Conservation (phyloP, 2,888 invertebrate genomes). For the Athalia circularis region DNA sequence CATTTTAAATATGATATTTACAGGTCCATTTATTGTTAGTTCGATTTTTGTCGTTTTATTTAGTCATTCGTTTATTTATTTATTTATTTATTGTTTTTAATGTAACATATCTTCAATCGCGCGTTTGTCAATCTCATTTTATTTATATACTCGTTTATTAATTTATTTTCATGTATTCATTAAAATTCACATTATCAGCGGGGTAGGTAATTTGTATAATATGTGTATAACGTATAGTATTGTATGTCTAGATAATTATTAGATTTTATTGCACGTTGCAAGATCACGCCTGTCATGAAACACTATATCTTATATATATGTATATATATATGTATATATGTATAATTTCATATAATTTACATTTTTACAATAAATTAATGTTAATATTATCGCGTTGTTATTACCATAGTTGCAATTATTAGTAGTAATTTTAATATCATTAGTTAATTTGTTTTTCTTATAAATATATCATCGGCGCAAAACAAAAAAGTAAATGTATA, state of each 20-base stretch:
- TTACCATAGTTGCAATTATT: background rate
- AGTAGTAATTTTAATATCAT: background rate
- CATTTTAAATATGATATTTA: no score
- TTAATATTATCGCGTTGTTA: constrained; percentile 1
- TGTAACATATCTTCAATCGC: constrained; percentile 46
- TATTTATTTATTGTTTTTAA: background rate
- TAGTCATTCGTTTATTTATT: background rate
- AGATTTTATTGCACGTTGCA: constrained; percentile 66
- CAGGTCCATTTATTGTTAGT: no score
- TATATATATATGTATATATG: background rate
- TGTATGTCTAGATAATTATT: constrained; percentile 63
- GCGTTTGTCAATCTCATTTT: constrained; percentile 41
- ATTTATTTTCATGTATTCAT: no score
- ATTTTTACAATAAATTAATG: constrained; percentile 72
- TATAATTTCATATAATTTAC: constrained; percentile 36
- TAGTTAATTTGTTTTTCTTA: no score
- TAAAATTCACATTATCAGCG: no score
- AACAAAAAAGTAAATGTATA: no score
- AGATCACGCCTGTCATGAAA: constrained; percentile 52
- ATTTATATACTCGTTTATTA: constrained; percentile 52
- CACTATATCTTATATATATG: background rate
- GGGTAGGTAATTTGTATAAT: constrained; percentile 39
- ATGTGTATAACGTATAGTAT: constrained; percentile 48
- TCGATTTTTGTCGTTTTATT: background rate
- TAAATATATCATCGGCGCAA: no score